Evolutionary conservation across 2,113 vertebrate genomes (phyloP).

Genomic region (Coracopsis vasa): DNA sequence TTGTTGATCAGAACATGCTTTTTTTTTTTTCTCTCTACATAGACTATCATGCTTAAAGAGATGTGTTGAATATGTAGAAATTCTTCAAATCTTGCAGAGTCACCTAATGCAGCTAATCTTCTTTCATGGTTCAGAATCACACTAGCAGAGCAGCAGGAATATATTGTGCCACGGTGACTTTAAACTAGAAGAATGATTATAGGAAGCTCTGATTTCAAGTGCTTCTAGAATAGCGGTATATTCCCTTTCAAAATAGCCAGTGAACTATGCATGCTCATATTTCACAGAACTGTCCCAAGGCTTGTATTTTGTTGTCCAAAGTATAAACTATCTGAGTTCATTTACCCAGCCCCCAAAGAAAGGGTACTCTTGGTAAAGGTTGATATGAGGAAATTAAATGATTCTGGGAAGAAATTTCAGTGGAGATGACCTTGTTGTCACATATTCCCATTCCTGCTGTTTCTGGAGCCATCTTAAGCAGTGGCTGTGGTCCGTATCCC

Average conservation of each 20-base stretch:
- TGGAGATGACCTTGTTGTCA: background rate
- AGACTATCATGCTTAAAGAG: background rate
- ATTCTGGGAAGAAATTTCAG: background rate
- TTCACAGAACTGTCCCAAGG: background rate
- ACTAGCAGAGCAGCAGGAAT: background rate
- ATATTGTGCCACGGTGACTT: rapidly evolving
- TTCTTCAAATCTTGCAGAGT: background rate
- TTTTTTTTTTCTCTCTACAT: rapidly evolving
- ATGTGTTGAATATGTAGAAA: background rate
- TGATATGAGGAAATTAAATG: background rate
- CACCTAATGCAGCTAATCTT: background rate
- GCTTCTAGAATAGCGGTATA: background rate
- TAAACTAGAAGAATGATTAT: background rate
- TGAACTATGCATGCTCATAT: background rate
- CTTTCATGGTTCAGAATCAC: background rate
- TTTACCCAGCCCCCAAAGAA: rapidly evolving
- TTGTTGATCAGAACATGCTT: background rate
- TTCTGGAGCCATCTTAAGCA: background rate
- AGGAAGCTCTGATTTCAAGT: background rate
- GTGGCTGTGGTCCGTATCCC: background rate
- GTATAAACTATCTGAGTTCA: background rate
- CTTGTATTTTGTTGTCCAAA: background rate
- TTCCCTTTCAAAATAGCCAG: background rate
- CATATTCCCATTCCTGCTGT: background rate
- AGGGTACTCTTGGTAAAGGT: background rate